phyloP scores from a whole-genome alignment of 2,888 invertebrate genomes.

The Ormyrus labotus region DNA sequence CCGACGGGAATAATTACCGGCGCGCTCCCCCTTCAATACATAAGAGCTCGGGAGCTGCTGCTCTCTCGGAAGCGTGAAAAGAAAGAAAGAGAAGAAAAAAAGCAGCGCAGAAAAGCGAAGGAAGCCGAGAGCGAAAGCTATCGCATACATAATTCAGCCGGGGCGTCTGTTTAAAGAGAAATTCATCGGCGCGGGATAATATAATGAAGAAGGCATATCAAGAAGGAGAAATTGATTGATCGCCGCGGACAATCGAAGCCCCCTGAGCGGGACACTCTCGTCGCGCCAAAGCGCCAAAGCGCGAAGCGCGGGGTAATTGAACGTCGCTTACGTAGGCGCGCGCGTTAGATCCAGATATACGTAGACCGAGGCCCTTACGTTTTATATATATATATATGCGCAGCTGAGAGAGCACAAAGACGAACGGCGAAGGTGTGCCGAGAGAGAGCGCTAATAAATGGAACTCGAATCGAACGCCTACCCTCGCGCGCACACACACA shows the following conservation, averaged over 20 bases:
- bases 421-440: constrained; percentile 20
- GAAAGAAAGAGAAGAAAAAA: constrained; percentile 12
- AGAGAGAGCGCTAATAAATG: constrained; percentile 63
- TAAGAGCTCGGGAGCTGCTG: constrained; percentile 22
- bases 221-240: constrained; percentile 49
- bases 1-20: constrained; percentile 52
- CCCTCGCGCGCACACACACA: constrained; percentile 53
- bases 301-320: too few species aligned
- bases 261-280: neutral
- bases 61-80: constrained; percentile 15
- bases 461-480: constrained; percentile 70
- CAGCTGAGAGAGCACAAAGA: constrained; percentile 11
- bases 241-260: constrained; percentile 48
- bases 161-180: constrained; percentile 47
- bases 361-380: neutral
- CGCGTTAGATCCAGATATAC: neutral
- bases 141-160: constrained; percentile 46
- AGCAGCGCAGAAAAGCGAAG: constrained; percentile 3
- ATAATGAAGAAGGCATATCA: constrained; percentile 40
- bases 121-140: constrained; percentile 32
- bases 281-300: too few species aligned
- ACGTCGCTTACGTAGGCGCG: neutral
- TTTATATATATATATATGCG: neutral
- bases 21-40: neutral
- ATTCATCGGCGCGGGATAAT: constrained; percentile 37